Conservation (phyloP, 2,113 vertebrate genomes). For the Alectura lathami region DNA sequence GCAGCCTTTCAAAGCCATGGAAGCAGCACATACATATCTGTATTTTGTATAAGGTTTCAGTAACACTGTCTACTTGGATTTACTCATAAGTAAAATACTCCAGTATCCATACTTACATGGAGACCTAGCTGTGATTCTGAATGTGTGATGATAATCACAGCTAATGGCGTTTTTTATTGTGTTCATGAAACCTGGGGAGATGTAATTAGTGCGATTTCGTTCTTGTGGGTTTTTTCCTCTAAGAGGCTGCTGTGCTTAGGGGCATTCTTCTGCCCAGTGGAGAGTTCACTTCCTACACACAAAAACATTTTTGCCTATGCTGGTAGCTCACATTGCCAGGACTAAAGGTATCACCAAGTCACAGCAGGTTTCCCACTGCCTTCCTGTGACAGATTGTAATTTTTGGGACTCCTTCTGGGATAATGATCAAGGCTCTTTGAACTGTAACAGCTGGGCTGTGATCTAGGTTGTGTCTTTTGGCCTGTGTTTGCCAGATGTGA, state of each 20-base stretch:
- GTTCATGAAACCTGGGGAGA: background rate
- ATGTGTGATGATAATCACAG: background rate
- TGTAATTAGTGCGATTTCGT: background rate
- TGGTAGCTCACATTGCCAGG: background rate
- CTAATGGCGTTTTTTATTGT: background rate
- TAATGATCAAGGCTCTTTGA: background rate
- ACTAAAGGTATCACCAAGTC: background rate
- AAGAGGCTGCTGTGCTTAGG: background rate
- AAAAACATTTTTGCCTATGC: background rate
- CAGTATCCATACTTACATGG: background rate
- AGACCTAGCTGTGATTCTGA: background rate
- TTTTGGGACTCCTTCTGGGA: background rate
- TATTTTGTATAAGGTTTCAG: background rate
- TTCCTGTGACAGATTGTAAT: background rate
- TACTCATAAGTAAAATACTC: background rate
- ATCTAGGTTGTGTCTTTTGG: background rate
- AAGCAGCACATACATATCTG: background rate
- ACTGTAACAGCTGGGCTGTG: background rate
- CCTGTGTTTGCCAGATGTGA: background rate
- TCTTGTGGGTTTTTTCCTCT: background rate
- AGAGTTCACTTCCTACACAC: background rate
- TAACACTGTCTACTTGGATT: background rate
- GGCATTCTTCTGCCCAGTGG: background rate
- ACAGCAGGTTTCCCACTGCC: accelerated
- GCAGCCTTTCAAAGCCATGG: background rate